Base-by-base conservation (phyloP, 2,797 vertebrate genomes). In the Vespertilio murinus region DNA sequence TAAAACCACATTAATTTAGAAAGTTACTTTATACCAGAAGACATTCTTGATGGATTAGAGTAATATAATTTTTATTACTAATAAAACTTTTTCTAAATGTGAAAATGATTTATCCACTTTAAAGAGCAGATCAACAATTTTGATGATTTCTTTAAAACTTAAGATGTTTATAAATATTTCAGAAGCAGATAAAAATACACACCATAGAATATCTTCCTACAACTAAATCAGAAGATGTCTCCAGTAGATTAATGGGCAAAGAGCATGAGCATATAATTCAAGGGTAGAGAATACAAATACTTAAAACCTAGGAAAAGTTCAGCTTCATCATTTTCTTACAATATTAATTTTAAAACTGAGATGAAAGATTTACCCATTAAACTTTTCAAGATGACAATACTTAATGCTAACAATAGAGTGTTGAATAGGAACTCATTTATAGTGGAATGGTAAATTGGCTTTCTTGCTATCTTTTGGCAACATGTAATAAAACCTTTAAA, bases 71-170 rank as follows among this genome's bases (percentile, higher is more conserved):
- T 83, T 83, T 61, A 33, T 54, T 88, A 11, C 3, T 59, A 95
- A 82, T 59, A 54, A 65, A 80, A 89, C 9, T 91, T 82, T 81
- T 47, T 80, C 82, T 92, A 92, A 75, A 65, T 78, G 18, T 88
- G 40, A 81, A 84, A 82, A 40, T 78, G 90, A n/a, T 84, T 78
- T 94, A 78, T 73, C 18, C 6, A 45, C 47, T 81, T 94, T 91
- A 91, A 69, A 90, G 28, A 92, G 85, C 3, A 80, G 88, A 80
- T 86, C 5, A 80, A 67, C 1, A 88, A 38, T 45, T 87, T 20
- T 77, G 71, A 88, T 47, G 45, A 61, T 59, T 94, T 87, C 20
- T 94, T 96, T 78, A 85, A 83, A 96, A 38, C 7, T 52, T 84
- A 64, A 64, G 6, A 5, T 75, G 25, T 92, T 80, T 75, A 86